Evolutionary conservation across 1,140 invertebrate species (phyloP).

Genomic region (Bombus soroeensis): DNA sequence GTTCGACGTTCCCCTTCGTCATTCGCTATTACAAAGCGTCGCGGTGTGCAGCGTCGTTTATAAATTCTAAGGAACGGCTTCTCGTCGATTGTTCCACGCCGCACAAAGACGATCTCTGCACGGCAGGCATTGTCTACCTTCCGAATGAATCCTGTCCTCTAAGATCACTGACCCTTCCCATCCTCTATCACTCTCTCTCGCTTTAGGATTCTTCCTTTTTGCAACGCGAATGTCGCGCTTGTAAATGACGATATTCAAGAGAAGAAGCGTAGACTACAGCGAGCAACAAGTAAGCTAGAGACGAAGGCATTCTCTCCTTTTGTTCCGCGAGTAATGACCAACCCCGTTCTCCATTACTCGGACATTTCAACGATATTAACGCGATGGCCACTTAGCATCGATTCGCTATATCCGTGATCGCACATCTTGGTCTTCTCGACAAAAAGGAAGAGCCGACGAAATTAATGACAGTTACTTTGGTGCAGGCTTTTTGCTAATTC

Average conservation of each 20-base stretch:
- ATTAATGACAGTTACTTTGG: neutral
- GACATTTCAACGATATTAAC: constrained; percentile 63
- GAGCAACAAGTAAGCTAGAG: constrained; percentile 72
- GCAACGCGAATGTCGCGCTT: constrained; percentile 33
- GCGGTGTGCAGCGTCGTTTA: constrained; percentile 40
- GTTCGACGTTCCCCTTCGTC: neutral
- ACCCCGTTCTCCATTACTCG: constrained; percentile 20
- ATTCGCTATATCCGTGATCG: neutral
- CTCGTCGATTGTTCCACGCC: constrained; percentile 62
- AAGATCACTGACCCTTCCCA: constrained; percentile 54
- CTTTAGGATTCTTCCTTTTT: neutral
- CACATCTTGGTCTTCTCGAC: neutral
- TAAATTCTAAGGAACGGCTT: constrained; percentile 50
- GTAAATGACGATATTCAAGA: constrained; percentile 54
- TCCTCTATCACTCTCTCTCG: neutral
- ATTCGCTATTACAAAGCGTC: constrained; percentile 4
- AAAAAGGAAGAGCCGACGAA: neutral
- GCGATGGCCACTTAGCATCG: constrained; percentile 40
- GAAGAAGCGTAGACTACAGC: constrained; percentile 23
- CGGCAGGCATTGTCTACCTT: constrained; percentile 56
- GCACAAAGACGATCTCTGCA: constrained; percentile 57
- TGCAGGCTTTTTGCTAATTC: neutral
- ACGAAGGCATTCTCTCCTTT: constrained; percentile 47
- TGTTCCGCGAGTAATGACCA: constrained; percentile 67
- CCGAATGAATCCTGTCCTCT: constrained; percentile 57